phyloP scores from a whole-genome alignment of 2,888 invertebrate genomes.

The Beris chalybata region DNA sequence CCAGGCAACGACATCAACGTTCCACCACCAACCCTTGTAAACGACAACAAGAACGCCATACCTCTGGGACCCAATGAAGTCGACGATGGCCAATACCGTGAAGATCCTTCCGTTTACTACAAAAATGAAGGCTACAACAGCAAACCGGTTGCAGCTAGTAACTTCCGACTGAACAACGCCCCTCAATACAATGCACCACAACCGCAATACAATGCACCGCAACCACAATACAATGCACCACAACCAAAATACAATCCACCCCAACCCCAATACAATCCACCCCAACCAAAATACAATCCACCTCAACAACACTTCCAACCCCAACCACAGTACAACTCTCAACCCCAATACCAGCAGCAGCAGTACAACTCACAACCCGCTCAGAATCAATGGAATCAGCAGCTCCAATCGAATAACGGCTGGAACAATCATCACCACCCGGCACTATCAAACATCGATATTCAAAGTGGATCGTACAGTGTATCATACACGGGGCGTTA shows the following conservation, averaged over 20 bases:
- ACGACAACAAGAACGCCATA: constrained; percentile 58
- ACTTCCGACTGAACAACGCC: constrained; percentile 52
- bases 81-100: constrained; percentile 84
- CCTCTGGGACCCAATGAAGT: constrained; percentile 63
- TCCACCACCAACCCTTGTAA: constrained; percentile 72
- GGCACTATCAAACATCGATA: constrained; percentile 69
- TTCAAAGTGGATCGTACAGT: constrained; percentile 75
- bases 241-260: constrained; percentile 37
- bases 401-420: constrained; percentile 6
- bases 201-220: constrained; percentile 43
- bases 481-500: constrained; percentile 69
- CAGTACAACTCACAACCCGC: constrained; percentile 25
- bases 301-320: constrained; percentile 38
- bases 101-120: constrained; percentile 80
- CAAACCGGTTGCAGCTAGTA: constrained; percentile 47
- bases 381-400: constrained; percentile 30
- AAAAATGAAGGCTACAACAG: constrained; percentile 65
- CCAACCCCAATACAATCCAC: constrained; percentile 53
- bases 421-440: constrained; percentile 67
- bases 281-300: constrained; percentile 43
- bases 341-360: constrained; percentile 39
- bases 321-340: constrained; percentile 20
- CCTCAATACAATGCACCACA: constrained; percentile 44
- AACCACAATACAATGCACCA: constrained; percentile 40
- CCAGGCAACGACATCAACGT: constrained; percentile 72